A percentile compares a stretch with the other conserved stretches of the same genome.
Conservation (phyloP, 2,888 invertebrate genomes). For the Ischnura elegans region DNA sequence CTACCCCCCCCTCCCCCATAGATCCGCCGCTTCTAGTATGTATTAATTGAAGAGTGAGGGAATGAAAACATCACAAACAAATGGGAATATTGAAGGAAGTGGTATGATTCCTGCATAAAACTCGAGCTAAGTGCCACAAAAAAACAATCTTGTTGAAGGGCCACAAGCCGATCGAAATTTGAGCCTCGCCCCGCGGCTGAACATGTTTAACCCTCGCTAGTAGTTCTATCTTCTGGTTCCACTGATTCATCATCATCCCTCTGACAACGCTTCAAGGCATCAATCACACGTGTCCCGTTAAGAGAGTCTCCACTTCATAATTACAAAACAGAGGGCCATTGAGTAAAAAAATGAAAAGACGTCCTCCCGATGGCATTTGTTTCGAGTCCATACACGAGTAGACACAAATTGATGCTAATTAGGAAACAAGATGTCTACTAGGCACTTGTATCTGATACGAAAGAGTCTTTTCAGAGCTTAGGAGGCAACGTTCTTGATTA, state of each 20-base stretch:
- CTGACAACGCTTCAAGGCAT: not conserved
- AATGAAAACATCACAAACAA: too few species aligned
- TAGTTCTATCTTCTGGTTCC: not conserved
- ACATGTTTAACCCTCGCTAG: not conserved
- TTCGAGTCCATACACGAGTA: not conserved
- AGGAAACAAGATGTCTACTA: not conserved
- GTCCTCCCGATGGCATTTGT: not conserved
- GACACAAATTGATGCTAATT: not conserved
- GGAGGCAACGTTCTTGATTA: too few species aligned
- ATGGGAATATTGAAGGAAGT: too few species aligned
- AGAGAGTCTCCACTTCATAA: not conserved
- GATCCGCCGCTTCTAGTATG: too few species aligned
- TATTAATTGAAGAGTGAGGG: too few species aligned
- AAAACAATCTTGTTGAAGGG: too few species aligned
- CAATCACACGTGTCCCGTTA: slow-evolving; percentile 12
- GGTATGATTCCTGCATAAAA: too few species aligned
- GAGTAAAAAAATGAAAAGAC: not conserved
- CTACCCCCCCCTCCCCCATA: too few species aligned
- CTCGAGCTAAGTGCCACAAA: too few species aligned
- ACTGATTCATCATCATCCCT: not conserved
- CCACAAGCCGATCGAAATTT: not conserved
- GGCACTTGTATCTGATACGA: not conserved
- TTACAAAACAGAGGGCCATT: not conserved
- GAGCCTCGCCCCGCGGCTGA: not conserved
- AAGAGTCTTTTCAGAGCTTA: too few species aligned